A percentile compares a stretch with the other conserved stretches of the same genome.
Evolutionary conservation across 2,888 invertebrate genomes (phyloP).

Genomic region (Ophioninae sp.): DNA sequence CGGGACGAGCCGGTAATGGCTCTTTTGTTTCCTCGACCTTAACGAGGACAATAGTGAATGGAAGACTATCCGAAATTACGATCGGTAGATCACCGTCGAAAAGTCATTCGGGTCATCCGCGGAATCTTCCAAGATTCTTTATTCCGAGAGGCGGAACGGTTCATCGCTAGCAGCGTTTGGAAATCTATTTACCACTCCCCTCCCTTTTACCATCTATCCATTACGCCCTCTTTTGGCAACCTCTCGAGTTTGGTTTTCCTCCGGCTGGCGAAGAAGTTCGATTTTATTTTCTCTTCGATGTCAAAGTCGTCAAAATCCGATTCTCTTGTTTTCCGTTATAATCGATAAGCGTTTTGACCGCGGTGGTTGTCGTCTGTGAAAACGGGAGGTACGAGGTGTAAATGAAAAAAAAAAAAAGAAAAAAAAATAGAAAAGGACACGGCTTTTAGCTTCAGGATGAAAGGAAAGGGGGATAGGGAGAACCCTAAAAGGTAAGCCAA

Average conservation of each 20-base stretch:
- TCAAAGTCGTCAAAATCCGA: conserved; percentile 49
- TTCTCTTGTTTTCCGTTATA: conserved; percentile 33
- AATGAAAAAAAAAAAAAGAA: conserved; percentile 8
- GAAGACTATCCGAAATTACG: conserved; percentile 40
- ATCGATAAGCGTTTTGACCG: conserved; percentile 50
- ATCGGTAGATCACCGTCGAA: conserved; percentile 35
- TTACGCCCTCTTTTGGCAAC: not conserved
- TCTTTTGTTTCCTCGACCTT: conserved; percentile 17
- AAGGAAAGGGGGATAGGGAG: not conserved
- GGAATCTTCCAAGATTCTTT: conserved; percentile 8
- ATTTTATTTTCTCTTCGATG: no score
- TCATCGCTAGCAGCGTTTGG: conserved; percentile 19
- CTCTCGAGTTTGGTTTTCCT: conserved; percentile 6
- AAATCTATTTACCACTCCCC: not conserved
- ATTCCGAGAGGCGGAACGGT: conserved; percentile 20
- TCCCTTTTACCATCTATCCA: conserved; percentile 3
- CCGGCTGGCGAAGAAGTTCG: conserved; percentile 38
- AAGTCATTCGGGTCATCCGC: conserved; percentile 56
- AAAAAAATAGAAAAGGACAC: no score
- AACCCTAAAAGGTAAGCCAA: not conserved
- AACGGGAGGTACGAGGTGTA: conserved; percentile 3
- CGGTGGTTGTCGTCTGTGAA: conserved; percentile 13
- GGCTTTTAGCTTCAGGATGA: not conserved
- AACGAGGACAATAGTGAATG: conserved; percentile 23
- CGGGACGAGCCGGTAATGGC: not conserved